Evolutionary conservation across 2,888 invertebrate genomes (phyloP).

Genomic region (Napeogenes inachia): DNA sequence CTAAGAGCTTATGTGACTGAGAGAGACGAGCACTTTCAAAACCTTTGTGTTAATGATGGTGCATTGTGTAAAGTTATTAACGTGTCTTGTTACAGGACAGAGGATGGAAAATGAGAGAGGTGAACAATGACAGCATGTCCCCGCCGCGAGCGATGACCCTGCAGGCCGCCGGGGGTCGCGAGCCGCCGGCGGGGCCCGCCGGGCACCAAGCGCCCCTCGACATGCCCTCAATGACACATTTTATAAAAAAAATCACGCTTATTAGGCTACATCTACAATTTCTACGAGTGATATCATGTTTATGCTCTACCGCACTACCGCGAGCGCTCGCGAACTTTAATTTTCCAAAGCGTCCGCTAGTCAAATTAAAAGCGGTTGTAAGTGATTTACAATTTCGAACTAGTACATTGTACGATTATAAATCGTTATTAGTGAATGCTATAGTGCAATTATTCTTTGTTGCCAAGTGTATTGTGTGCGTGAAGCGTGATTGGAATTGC

Average conservation of each 20-base stretch:
- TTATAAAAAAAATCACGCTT: conserved; percentile 65
- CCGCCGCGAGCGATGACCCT: conserved; percentile 71
- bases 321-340: conserved; percentile 61
- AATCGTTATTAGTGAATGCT: conserved; percentile 66
- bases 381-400: conserved; percentile 63
- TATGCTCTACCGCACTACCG: conserved; percentile 49
- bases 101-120: conserved; percentile 71
- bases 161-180: conserved; percentile 57
- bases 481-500: conserved; percentile 41
- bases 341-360: conserved; percentile 74
- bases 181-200: conserved; percentile 52
- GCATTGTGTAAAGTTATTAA: conserved; percentile 12
- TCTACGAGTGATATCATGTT: conserved; percentile 56
- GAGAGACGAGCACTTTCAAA: neutral
- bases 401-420: conserved; percentile 65
- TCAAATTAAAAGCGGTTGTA: conserved; percentile 69
- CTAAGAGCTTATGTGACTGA: neutral
- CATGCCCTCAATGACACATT: conserved; percentile 51
- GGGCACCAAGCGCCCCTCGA: conserved; percentile 44
- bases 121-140: conserved; percentile 72
- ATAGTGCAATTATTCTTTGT: conserved; percentile 74
- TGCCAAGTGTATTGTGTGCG: conserved; percentile 63
- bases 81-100: conserved; percentile 64
- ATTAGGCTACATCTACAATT: conserved; percentile 72
- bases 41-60: conserved; percentile 5